A percentile compares a stretch with the other conserved stretches of the same genome.
phyloP scores from a whole-genome alignment of 2,888 invertebrate genomes.

The Mythimna ferrago region DNA sequence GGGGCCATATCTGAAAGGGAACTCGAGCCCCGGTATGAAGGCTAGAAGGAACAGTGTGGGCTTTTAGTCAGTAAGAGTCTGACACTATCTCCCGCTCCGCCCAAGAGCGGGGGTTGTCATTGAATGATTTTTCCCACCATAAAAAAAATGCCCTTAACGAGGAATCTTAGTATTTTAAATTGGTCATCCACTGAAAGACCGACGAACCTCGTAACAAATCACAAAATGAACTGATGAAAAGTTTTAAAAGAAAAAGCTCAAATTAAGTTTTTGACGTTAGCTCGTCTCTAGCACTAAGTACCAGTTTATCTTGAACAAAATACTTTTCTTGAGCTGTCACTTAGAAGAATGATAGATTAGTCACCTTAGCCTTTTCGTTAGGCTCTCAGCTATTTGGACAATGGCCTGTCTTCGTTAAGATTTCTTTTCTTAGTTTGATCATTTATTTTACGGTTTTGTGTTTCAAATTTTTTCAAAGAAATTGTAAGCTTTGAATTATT shows the following conservation, averaged over 20 bases:
- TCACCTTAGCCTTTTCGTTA: constrained; percentile 31
- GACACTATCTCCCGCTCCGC: no score
- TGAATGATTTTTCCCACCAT: no score
- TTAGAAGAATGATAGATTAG: constrained; percentile 54
- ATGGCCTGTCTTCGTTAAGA: constrained; percentile 20
- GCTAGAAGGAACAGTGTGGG: no score
- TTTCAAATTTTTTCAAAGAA: not conserved
- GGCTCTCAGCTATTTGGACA: constrained; percentile 24
- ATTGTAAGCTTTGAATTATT: not conserved
- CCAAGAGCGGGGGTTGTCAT: no score
- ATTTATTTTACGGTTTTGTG: constrained; percentile 29
- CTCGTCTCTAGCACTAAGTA: constrained; percentile 16
- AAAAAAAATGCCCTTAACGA: no score
- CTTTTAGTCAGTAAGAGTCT: no score
- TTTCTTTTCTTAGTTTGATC: constrained; percentile 22
- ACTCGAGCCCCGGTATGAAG: no score
- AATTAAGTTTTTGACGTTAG: constrained; percentile 28
- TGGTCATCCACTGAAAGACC: no score
- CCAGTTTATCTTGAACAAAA: constrained; percentile 45
- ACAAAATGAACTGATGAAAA: not conserved
- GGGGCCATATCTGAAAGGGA: no score
- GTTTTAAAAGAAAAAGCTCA: not conserved
- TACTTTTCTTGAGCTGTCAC: constrained; percentile 51
- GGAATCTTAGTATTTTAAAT: no score
- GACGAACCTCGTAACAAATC: not conserved